A percentile compares a stretch with the other conserved stretches of the same genome.
These are phyloP conservation scores for Azemiops feae DNA, from an alignment of 2,113 vertebrate genomes.

Conservation along the genomic window DNA sequence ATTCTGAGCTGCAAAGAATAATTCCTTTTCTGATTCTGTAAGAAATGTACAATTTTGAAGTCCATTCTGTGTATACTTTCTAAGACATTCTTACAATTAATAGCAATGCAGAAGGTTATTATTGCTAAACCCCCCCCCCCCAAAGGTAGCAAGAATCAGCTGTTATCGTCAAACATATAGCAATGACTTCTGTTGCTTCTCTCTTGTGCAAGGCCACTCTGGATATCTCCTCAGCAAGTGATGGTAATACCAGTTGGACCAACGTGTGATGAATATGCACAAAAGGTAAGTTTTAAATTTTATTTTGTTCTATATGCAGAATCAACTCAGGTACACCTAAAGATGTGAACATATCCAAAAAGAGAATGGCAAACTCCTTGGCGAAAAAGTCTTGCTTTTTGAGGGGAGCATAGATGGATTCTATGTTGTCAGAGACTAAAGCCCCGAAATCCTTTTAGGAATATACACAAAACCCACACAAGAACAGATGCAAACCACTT, in stretches of 20 bases:
- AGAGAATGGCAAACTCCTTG: background rate
- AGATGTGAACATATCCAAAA: background rate
- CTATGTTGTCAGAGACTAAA: background rate
- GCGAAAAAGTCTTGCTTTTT: background rate
- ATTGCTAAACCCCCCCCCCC: background rate
- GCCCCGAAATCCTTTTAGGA: background rate
- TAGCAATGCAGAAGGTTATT: background rate
- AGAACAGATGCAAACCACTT: background rate
- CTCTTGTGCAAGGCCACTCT: conserved; percentile 83
- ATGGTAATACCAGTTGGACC: conserved; percentile 96
- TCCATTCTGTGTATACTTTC: background rate
- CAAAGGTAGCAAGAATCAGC: background rate
- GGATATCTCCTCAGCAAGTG: conserved; percentile 93
- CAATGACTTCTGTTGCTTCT: background rate
- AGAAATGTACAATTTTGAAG: background rate
- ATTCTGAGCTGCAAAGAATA: background rate
- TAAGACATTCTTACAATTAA: background rate
- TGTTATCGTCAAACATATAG: background rate
- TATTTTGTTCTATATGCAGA: background rate
- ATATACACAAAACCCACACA: background rate
- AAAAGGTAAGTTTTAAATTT: conserved; percentile 75
- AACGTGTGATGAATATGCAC: conserved; percentile 90
- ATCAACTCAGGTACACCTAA: background rate
- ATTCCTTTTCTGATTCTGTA: background rate
- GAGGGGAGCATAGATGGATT: background rate